Evolutionary conservation across 2,113 vertebrate genomes (phyloP), one percentile per base, ranked within the genome.

Genomic region (Dicerorhinus sumatrensis): DNA sequence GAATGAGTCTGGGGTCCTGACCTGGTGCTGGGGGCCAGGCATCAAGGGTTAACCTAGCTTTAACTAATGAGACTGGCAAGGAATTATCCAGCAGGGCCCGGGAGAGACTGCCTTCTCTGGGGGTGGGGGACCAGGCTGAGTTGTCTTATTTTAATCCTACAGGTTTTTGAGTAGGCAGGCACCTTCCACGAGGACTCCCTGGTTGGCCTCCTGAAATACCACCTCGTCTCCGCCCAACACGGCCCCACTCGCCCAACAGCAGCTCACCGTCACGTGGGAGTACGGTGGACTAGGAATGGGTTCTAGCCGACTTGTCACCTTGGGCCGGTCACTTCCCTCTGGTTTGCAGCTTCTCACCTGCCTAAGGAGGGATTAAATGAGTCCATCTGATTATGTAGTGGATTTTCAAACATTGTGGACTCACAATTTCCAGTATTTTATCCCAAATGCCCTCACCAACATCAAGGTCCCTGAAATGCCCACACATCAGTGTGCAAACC

Each of bases 201-300:
- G 70, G 39, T 20, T 58, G 8, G 31, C 20, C 25, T 86, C 56
- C 81, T 2, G 0, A 88, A 88, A 77, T 20, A 3, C 67, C 1
- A 36, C 36, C 56, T 33, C 67, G 48, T 29, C 48, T 13, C 31
- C 4, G 36, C 63, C 13, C 1, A 1, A 9, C 16, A 1, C 1
- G 2, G 25, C 48, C 39, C 23, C n/a, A 3, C 33, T 2, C 16
- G 2, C 36, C 31, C 29, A 10, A 3, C 3, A 10, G 46, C 36
- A 36, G 31, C 54, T 39, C 60, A 3, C 3, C 27, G n/a, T 54
- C 12, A 1, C 6, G 11, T 16, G 12, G 18, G 29, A 65, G 11
- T 2, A 6, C 5, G 0, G 7, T 0, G 25, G 25, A 6, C 62
- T 1, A 2, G 20, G 80, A 31, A 5, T 2, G 58, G n/a, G 9